Base-by-base conservation (phyloP, 2,888 invertebrate genomes). In the Selenia dentaria region DNA sequence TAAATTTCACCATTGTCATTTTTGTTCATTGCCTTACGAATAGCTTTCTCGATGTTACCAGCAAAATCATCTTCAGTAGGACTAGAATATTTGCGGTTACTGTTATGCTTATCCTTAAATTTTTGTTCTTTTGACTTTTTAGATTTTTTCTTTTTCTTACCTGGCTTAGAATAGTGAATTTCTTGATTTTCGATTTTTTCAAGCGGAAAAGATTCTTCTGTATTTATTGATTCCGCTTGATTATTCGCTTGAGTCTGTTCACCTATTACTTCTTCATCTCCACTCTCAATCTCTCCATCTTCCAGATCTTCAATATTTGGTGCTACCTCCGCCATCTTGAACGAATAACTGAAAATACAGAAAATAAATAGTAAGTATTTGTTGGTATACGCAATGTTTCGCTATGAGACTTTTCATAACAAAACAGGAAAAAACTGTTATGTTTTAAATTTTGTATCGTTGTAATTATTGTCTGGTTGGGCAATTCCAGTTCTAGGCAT, bases 281-380 rank as follows among this genome's bases (percentile, higher is more conserved):
- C 92, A 47, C 92, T 92, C 62, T 96, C 96, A 61, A 97, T 96
- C 82, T 97, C 97, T 33, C 97, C 97, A 74, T 97, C 97, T 84
- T 97, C 97, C 57, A 96, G 91, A 75, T 96, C 96, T 70, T 94
- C 88, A 11, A 79, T 55, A 35, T 73, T 79, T 8, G 70, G 54
- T 43, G 64, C 63, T 13, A 74, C 51, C 20, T 86, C 87, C 11
- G 79, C 71, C 90, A 86, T 88, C 50, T 60, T 79, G 51, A 78
- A 67, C 36, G 65, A 66, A 46, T 74, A 72, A 67, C 90, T 90
- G 90, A 60, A 90, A 90, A 78, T 50, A 32, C 29, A 46, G 22
- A 41, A 38, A 31, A 29, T 12, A 37, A 20, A 12, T n/a, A n/a
- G 0, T 16, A 36, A 9, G 16, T 2, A 1, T n/a, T n/a, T n/a